Base-by-base conservation (phyloP, 2,113 vertebrate species). In the Dipodomys stephensi region DNA sequence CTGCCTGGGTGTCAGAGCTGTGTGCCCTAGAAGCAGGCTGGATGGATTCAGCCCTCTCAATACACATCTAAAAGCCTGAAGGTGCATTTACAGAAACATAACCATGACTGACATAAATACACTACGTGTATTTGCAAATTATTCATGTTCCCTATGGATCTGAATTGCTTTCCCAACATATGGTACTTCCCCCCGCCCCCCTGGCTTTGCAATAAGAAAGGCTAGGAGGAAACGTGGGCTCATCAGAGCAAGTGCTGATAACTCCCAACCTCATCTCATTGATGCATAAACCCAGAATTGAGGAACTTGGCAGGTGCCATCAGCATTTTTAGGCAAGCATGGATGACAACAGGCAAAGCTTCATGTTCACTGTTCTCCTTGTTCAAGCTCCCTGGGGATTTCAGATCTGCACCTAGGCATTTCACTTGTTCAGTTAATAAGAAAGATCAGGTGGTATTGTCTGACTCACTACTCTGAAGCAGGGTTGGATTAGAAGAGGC, bases 61-160 rank as follows among this genome's bases (percentile, higher is more conserved):
- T 95, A 92, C 15, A 88, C 94, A 85, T 93, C 83, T 96, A 87
- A 83, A 95, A 97, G 94, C 95, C 96, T 9, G 87, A 82, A 93
- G 93, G 90, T 64, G 62, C 82, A 94, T 94, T 69, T 93, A 95
- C 88, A 74, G 92, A 89, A 96, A 97, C 69, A 87, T 39, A 86
- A 74, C 18, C 18, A 28, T 0, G 0, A 92, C 2, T 77, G 73
- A 85, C 80, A 71, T 27, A 65, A 86, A 87, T 39, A 81, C 0
- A 89, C 22, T 32, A 39, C 12, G 23, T 1, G 32, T 32, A 46
- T 46, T 93, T 96, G 88, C 68, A 94, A 76, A 93, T 76, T 64
- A 28, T 22, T 62, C 3, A 76, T 1, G 32, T 35, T 78, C 89
- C 64, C 72, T 84, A 8, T 1, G 25, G 78, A 46, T 78, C 85